Conservation (phyloP, 1,140 invertebrate genomes). For the Formica exsecta region DNA sequence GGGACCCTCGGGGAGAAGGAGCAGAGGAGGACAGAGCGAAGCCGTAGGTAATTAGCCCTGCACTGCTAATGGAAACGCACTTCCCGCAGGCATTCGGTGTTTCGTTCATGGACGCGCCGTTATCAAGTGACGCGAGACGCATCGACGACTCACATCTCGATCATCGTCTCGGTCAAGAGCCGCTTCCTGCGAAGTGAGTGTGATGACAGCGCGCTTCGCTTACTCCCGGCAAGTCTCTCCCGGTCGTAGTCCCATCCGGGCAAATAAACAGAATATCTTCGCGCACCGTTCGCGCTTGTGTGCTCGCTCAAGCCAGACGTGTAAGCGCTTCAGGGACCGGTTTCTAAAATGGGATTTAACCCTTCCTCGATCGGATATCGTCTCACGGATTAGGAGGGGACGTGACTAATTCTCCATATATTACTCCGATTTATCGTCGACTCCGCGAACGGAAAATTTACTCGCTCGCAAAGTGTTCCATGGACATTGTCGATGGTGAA, state of each 20-base stretch:
- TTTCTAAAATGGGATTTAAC: constrained; percentile 57
- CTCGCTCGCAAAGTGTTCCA: constrained; percentile 23
- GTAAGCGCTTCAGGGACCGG: constrained; percentile 29
- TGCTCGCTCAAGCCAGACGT: not conserved
- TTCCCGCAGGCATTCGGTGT: not conserved
- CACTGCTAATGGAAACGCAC: constrained; percentile 34
- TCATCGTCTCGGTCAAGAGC: constrained; percentile 15
- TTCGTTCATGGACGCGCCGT: constrained; percentile 21
- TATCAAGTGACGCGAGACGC: constrained; percentile 22
- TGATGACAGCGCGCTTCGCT: constrained; percentile 50
- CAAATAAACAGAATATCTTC: constrained; percentile 46
- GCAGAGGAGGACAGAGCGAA: constrained; percentile 14
- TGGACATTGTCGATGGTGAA: constrained; percentile 12
- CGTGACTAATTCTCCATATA: constrained; percentile 39
- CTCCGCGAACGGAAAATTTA: not conserved
- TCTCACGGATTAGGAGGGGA: not conserved
- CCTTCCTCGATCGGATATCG: constrained; percentile 35
- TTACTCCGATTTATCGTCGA: constrained; percentile 26
- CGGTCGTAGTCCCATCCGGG: not conserved
- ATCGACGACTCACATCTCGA: not conserved
- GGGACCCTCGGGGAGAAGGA: not conserved
- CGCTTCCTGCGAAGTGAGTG: constrained; percentile 38
- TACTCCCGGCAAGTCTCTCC: constrained; percentile 4
- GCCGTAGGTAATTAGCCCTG: constrained; percentile 39
- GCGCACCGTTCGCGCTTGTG: not conserved